Conservation (phyloP, 2,113 vertebrate genomes). For the Petromus typicus region DNA sequence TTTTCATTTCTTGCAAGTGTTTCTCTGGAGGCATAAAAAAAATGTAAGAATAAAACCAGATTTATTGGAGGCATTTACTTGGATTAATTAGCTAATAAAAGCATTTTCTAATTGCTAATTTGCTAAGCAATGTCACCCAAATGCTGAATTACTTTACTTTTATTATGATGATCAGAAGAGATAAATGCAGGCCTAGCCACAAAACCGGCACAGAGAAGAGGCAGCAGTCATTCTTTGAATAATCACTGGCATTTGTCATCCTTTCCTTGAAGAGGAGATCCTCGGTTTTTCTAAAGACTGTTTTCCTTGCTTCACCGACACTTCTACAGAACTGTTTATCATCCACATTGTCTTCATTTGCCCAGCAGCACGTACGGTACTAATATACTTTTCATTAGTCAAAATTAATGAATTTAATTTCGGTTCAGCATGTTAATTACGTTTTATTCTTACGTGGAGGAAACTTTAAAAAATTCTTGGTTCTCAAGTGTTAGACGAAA, state of each 20-base stretch:
- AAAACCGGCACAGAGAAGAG: constrained; percentile 65
- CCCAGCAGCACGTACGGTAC: constrained; percentile 44
- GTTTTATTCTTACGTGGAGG: constrained; percentile 56
- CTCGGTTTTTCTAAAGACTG: constrained; percentile 52
- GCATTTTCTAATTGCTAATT: constrained; percentile 76
- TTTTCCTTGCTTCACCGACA: constrained; percentile 73
- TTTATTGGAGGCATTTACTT: constrained; percentile 72
- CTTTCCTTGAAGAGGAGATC: constrained; percentile 57
- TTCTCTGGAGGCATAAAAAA: constrained; percentile 59
- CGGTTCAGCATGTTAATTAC: constrained; percentile 65
- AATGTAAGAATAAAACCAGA: constrained; percentile 66
- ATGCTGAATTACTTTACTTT: constrained; percentile 77
- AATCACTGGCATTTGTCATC: constrained; percentile 74
- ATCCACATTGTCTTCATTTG: constrained; percentile 55
- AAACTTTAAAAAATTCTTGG: constrained; percentile 22
- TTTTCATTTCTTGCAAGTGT: constrained; percentile 61
- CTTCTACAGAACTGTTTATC: constrained; percentile 59
- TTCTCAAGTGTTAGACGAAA: constrained; percentile 59
- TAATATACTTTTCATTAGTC: constrained; percentile 58
- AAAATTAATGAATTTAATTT: constrained; percentile 72
- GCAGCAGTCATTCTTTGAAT: constrained; percentile 68
- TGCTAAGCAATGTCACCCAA: constrained; percentile 67
- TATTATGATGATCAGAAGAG: constrained; percentile 70
- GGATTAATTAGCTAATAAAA: constrained; percentile 77
- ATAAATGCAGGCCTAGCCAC: constrained; percentile 66